phyloP scores from a whole-genome alignment of 2,888 invertebrate species.

The Lasioglossum calceatum region DNA sequence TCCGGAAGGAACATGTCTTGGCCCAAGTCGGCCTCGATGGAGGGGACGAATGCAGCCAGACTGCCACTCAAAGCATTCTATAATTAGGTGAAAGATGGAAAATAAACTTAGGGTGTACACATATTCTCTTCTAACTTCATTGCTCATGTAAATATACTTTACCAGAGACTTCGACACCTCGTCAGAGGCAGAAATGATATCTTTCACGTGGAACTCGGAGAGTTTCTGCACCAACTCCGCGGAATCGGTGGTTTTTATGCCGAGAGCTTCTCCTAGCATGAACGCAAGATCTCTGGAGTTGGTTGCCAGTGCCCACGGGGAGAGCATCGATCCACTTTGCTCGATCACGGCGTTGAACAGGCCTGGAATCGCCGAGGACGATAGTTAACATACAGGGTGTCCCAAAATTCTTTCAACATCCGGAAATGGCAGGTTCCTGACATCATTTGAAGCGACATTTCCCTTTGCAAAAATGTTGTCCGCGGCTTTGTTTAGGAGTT shows the following conservation, averaged over 20 bases:
- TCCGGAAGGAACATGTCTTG: conserved; percentile 77
- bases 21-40: conserved; percentile 76
- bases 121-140: not conserved
- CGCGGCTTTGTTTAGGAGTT: too few relatives aligned
- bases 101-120: not conserved
- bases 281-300: conserved; percentile 76
- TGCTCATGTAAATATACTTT: not conserved
- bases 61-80: conserved; percentile 76
- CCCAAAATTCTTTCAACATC: too few relatives aligned
- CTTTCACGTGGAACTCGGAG: conserved; percentile 69
- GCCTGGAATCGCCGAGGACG: conserved; percentile 62
- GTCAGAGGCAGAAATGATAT: conserved; percentile 71
- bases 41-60: conserved; percentile 73
- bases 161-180: conserved; percentile 61
- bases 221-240: conserved; percentile 77
- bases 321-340: conserved; percentile 77
- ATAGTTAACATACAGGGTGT: too few relatives aligned
- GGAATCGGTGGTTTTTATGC: conserved; percentile 76
- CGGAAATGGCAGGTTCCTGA: too few relatives aligned
- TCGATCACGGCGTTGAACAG: conserved; percentile 77
- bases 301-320: conserved; percentile 74
- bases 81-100: not conserved
- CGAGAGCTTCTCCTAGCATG: conserved; percentile 77
- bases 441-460: too few relatives aligned
- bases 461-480: too few relatives aligned